These are phyloP conservation scores for Pimpla rufipes DNA, from an alignment of 2,888 invertebrate genomes.

Conservation along the genomic window DNA sequence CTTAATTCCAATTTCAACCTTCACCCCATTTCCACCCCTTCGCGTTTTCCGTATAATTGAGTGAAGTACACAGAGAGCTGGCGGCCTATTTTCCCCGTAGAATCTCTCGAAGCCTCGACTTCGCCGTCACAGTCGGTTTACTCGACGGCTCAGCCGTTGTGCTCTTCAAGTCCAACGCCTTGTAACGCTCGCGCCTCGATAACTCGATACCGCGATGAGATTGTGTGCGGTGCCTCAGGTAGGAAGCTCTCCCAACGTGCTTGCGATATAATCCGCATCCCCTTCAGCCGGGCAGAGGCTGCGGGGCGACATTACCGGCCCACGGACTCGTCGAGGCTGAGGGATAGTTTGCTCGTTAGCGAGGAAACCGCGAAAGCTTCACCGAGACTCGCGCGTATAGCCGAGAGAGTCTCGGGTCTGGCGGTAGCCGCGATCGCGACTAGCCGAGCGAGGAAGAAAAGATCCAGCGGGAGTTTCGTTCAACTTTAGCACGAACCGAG, in stretches of 20 bases:
- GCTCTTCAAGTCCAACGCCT: not conserved
- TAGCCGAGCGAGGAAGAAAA: not conserved
- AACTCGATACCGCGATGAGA: conserved; percentile 29
- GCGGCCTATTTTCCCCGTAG: too few species aligned
- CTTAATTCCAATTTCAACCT: too few species aligned
- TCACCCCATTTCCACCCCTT: too few species aligned
- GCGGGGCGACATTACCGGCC: not conserved
- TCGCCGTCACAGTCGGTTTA: conserved; percentile 2
- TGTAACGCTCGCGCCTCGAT: conserved; percentile 14
- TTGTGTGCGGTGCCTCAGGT: not conserved
- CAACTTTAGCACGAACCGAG: conserved; percentile 1
- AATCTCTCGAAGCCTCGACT: not conserved
- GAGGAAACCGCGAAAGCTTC: conserved; percentile 30
- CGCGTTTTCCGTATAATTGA: too few species aligned
- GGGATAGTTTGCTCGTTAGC: conserved; percentile 39
- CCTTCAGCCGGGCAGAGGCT: conserved; percentile 1
- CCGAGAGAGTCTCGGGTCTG: not conserved
- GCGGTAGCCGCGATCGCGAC: not conserved
- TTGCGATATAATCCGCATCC: conserved; percentile 20
- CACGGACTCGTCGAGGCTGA: not conserved
- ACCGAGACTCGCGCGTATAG: not conserved
- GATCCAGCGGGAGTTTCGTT: conserved; percentile 7
- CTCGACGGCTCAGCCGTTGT: not conserved
- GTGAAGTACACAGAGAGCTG: too few species aligned
- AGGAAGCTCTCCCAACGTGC: conserved; percentile 14